Evolutionary conservation across 2,797 vertebrate species (phyloP).

Genomic region (Heteromormyrus szaboi): DNA sequence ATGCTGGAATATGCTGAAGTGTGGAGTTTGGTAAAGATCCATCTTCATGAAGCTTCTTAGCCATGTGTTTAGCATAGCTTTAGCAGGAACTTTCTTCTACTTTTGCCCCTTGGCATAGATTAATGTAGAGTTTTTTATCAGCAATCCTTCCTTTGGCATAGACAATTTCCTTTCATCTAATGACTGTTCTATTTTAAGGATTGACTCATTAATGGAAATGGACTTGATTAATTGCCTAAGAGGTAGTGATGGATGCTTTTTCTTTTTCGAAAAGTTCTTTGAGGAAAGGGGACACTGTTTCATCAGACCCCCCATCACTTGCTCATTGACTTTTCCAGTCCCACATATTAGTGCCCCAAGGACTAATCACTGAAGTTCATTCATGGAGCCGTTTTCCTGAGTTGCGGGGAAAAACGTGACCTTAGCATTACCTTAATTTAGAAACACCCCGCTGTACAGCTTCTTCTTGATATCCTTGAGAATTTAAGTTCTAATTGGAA

Average conservation of each 20-base stretch:
- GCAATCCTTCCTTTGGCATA: conserved; percentile 49
- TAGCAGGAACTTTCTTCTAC: conserved; percentile 48
- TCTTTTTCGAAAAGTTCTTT: conserved; percentile 36
- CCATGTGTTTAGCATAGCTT: background rate
- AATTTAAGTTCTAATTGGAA: background rate
- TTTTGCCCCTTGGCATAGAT: conserved; percentile 58
- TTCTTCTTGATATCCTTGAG: background rate
- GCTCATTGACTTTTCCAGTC: background rate
- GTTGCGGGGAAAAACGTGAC: background rate
- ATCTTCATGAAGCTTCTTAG: background rate
- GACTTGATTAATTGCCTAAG: conserved; percentile 59
- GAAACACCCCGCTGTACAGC: background rate
- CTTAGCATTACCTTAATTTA: background rate
- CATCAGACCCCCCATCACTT: background rate
- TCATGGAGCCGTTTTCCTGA: background rate
- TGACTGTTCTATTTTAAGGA: conserved; percentile 65
- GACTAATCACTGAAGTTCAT: background rate
- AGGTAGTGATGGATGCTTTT: conserved; percentile 33
- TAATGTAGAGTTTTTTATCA: conserved; percentile 63
- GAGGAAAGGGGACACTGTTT: background rate
- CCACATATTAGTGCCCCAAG: background rate
- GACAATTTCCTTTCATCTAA: conserved; percentile 66
- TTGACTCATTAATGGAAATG: conserved; percentile 64
- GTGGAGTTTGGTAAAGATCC: background rate
- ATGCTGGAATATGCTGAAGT: background rate